Evolutionary conservation across 2,113 vertebrate species (phyloP).

Genomic region (Rattus rattus): DNA sequence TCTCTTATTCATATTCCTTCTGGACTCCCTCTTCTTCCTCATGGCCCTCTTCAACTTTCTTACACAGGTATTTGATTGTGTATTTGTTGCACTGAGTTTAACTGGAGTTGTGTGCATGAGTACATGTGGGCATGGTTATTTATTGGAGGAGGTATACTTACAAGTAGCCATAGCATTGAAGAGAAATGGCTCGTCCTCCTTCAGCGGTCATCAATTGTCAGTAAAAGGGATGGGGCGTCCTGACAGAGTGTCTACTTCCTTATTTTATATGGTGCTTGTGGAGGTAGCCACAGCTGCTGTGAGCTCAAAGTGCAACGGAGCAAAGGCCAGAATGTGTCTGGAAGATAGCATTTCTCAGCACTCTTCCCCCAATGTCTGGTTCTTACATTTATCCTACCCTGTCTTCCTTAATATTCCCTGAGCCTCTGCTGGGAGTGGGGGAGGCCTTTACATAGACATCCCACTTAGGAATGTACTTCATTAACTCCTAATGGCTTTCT

Average conservation of each 20-base stretch:
- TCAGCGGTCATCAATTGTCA: no score
- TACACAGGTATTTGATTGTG: no score
- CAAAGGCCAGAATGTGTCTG: background rate
- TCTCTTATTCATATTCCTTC: background rate
- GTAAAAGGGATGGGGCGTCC: background rate
- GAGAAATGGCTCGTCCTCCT: background rate
- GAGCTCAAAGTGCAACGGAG: background rate
- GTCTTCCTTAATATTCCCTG: background rate
- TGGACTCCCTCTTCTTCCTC: background rate
- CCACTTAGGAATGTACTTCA: background rate
- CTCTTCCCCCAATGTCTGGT: no score
- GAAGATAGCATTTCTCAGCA: background rate
- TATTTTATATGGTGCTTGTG: background rate
- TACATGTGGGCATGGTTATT: background rate
- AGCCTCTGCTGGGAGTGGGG: background rate
- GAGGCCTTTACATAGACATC: background rate
- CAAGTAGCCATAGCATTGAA: no score
- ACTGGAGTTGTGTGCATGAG: background rate
- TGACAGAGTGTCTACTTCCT: background rate
- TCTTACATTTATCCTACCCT: background rate
- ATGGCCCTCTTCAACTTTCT: background rate
- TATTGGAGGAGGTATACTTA: background rate
- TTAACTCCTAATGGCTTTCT: slow-evolving; percentile 1
- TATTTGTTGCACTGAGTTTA: no score
- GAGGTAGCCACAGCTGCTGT: background rate